Base-by-base conservation (phyloP, 2,113 vertebrate genomes). In the Marcusenius ussheri region DNA sequence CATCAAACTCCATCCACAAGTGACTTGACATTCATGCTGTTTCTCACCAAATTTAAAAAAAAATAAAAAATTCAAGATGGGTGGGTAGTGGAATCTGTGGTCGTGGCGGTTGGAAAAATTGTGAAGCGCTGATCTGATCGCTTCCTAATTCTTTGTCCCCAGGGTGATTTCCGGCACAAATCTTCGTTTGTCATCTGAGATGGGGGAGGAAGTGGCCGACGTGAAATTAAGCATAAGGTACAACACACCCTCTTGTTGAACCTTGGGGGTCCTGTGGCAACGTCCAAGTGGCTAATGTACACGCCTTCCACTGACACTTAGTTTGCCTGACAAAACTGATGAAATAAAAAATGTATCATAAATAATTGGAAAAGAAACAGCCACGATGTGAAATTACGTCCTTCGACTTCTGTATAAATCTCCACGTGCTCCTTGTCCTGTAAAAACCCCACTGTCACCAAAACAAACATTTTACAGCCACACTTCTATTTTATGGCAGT, bases 151-250 rank as follows among this genome's bases (percentile, higher is more conserved):
- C 56, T 51, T 88, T 5, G 35, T 31, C 95, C 94, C 66, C 95
- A 99, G 98, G 98, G 98, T 0, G 97, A 99, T 95, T 99, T 99
- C 96, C 96, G 98, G 93, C 98, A 99, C 95, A 99, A 99, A 94
- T 99, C 98, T 1, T 99, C 98, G 0, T 99, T 99, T n/a, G 97
- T 99, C 94, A 99, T 99, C 93, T 99, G 95, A 97, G 87, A 89
- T 2, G n/a, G 74, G 13, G 13, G 31, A 15, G 15, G 74, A 80
- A 90, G 39, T 31, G 35, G 83, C 93, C 90, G 66, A 87, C 45
- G 46, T 42, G 47, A 84, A 0, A 91, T 89, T 91, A 92, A 83
- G 92, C 92, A 45, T 31, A 89, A 89, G 80, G 53, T 91, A 17
- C 91, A 50, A 88, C 94, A 95, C 94, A 96, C 96, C 90, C 89